phyloP scores from a whole-genome alignment of 2,113 vertebrate genomes.

The Coregonus clupeaformis region DNA sequence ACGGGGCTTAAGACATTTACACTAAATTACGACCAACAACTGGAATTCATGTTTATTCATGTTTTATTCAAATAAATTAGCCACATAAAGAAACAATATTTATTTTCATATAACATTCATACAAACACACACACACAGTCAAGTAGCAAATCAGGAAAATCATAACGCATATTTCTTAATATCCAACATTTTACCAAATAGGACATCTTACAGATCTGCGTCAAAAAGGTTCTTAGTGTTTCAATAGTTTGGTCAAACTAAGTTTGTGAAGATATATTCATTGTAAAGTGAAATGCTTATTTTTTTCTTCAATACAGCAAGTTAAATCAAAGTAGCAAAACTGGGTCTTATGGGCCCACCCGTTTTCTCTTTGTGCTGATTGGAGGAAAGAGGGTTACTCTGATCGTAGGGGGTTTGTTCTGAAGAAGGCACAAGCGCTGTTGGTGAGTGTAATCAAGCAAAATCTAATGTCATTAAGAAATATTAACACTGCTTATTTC shows the following conservation, averaged over 20 bases:
- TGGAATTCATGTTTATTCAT: constrained; percentile 54
- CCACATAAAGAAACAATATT: constrained; percentile 74
- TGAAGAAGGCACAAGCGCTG: constrained; percentile 73
- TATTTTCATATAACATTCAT: constrained; percentile 46
- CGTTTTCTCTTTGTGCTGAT: constrained; percentile 32
- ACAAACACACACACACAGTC: constrained; percentile 51
- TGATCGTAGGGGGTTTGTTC: constrained; percentile 60
- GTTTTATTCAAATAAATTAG: constrained; percentile 83
- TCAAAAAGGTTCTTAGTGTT: constrained; percentile 61
- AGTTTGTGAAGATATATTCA: constrained; percentile 9
- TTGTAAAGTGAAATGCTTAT: constrained; percentile 72
- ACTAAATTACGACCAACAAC: neutral
- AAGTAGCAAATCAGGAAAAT: constrained; percentile 53
- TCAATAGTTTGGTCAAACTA: constrained; percentile 47
- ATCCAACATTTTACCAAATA: constrained; percentile 59
- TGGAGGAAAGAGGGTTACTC: neutral
- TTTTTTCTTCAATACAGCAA: constrained; percentile 54
- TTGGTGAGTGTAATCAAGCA: constrained; percentile 59
- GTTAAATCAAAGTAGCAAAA: constrained; percentile 50
- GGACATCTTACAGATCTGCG: constrained; percentile 49
- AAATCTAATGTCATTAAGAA: constrained; percentile 16
- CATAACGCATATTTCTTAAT: constrained; percentile 54
- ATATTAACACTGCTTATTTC: constrained; percentile 64
- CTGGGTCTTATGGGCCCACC: constrained; percentile 30
- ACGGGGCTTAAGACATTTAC: neutral